These are phyloP conservation scores for Proteles cristata DNA, from an alignment of 2,113 vertebrate species.

Conservation along the genomic window DNA sequence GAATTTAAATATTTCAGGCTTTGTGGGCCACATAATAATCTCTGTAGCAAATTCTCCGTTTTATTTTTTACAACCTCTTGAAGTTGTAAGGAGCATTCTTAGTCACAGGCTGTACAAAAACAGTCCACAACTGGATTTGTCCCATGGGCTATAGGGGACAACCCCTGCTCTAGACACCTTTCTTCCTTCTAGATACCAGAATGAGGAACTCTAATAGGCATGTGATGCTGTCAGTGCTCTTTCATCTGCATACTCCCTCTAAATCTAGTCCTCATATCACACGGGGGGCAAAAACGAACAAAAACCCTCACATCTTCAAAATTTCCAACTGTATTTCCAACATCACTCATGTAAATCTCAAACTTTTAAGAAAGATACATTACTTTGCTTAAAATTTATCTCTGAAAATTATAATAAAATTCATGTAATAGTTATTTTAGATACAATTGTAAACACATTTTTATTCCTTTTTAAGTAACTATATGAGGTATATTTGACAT, in stretches of 20 bases:
- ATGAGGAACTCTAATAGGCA: not conserved
- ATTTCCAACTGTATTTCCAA: not conserved
- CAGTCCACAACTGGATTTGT: not conserved
- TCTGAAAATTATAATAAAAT: conserved; percentile 21
- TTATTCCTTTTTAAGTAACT: not conserved
- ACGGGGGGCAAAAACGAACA: not conserved
- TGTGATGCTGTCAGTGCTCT: not conserved
- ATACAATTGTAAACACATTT: not conserved
- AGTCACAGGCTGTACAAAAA: not conserved
- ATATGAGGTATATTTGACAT: not conserved
- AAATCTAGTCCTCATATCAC: not conserved
- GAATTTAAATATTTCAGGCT: not conserved
- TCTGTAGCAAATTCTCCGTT: not conserved
- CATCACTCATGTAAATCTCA: not conserved
- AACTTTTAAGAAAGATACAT: not conserved
- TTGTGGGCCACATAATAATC: not conserved
- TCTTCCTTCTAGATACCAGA: not conserved
- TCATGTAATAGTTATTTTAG: not conserved
- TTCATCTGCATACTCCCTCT: not conserved
- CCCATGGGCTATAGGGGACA: not conserved
- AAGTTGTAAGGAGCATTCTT: not conserved
- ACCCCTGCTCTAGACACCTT: not conserved
- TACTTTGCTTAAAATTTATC: not conserved
- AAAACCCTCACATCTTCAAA: not conserved
- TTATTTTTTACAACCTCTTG: not conserved